Percentiles rank a stretch among this genome's conserved stretches.
These are phyloP conservation scores for Eclectus roratus DNA, from an alignment of 2,113 vertebrate genomes.

Conservation along the genomic window DNA sequence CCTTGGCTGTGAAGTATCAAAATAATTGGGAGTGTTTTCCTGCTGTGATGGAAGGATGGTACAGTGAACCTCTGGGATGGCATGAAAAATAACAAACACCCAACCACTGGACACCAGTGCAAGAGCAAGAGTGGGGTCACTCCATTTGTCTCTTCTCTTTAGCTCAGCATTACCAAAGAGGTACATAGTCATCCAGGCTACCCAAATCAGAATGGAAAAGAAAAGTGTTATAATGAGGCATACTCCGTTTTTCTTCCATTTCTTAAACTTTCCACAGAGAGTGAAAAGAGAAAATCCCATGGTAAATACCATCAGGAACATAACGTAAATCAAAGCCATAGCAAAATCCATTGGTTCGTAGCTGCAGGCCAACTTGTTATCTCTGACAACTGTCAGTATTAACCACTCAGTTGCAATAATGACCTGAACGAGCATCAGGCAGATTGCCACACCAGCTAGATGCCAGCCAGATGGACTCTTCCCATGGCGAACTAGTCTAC, in stretches of 20 bases:
- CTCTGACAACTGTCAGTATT: constrained; percentile 87
- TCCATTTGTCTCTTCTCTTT: constrained; percentile 82
- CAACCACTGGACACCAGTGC: constrained; percentile 92
- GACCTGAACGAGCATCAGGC: constrained; percentile 89
- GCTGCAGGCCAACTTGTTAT: constrained; percentile 85
- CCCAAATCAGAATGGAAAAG: constrained; percentile 90
- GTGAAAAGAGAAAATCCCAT: constrained; percentile 83
- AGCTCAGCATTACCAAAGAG: constrained; percentile 86
- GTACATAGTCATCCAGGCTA: constrained; percentile 94
- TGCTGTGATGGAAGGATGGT: constrained; percentile 87
- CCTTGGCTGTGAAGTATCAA: constrained; percentile 92
- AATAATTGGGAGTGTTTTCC: constrained; percentile 92
- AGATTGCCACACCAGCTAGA: constrained; percentile 81
- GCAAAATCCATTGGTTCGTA: constrained; percentile 92
- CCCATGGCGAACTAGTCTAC: constrained; percentile 83
- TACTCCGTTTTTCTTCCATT: constrained; percentile 89
- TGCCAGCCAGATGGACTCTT: constrained; percentile 87
- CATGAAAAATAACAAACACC: constrained; percentile 92
- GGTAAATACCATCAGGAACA: constrained; percentile 83
- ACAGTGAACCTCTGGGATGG: constrained; percentile 90
- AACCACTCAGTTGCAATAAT: constrained; percentile 94
- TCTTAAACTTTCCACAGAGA: constrained; percentile 88
- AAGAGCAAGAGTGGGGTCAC: constrained; percentile 89
- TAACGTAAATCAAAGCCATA: constrained; percentile 88
- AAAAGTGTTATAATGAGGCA: constrained; percentile 87